Evolutionary conservation across 2,888 invertebrate species (phyloP).

Genomic region (Tanypteryx hageni): DNA sequence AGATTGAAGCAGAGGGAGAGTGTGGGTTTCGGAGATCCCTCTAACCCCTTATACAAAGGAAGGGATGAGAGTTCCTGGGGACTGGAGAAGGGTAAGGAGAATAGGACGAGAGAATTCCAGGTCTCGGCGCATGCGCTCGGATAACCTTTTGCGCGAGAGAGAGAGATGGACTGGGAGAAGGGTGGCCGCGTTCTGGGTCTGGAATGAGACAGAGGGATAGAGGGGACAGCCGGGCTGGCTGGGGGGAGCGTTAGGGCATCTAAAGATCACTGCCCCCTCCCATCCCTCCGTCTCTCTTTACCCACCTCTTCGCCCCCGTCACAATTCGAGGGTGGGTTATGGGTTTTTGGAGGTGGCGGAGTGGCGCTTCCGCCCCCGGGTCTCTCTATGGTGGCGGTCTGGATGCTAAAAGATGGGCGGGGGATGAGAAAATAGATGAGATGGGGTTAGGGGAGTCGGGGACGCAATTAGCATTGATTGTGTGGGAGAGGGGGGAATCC

Average conservation of each 20-base stretch:
- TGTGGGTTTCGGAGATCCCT: not conserved
- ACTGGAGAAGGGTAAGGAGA: not conserved
- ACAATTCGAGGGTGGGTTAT: conserved; percentile 1
- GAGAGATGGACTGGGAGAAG: no score
- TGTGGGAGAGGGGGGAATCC: not conserved
- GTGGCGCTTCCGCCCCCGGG: not conserved
- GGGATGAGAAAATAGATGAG: not conserved
- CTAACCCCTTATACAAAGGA: not conserved
- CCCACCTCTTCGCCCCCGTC: not conserved
- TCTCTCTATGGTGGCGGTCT: not conserved
- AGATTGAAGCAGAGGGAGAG: not conserved
- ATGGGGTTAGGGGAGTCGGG: not conserved
- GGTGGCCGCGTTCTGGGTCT: not conserved
- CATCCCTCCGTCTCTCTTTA: not conserved
- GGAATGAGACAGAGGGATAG: not conserved
- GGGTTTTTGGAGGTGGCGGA: conserved; percentile 12
- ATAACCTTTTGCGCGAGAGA: not conserved
- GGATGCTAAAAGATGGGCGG: not conserved
- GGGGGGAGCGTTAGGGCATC: not conserved
- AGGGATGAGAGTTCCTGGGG: not conserved
- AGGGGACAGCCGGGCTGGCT: not conserved
- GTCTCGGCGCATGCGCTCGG: not conserved
- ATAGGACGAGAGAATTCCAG: not conserved
- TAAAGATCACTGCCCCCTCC: conserved; percentile 28
- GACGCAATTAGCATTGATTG: conserved; percentile 18